These are phyloP conservation scores for Illadopsis cleaveri DNA, from an alignment of 2,113 vertebrate genomes.

Conservation along the genomic window DNA sequence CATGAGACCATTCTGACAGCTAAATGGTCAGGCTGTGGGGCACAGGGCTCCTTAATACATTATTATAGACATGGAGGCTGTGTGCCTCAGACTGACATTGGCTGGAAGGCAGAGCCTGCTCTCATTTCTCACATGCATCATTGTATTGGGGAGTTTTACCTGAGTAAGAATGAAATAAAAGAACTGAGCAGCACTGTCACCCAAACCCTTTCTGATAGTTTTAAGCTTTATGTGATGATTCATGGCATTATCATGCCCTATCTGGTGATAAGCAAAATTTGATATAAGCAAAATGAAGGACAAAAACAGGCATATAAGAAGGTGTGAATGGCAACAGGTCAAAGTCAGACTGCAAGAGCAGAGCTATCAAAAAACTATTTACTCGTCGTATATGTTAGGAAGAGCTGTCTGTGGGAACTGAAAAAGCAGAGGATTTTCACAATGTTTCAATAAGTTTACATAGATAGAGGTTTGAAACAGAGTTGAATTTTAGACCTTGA, in stretches of 20 bases:
- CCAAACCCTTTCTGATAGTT: not conserved
- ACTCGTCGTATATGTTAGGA: not conserved
- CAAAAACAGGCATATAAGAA: not conserved
- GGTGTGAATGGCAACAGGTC: not conserved
- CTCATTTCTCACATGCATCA: not conserved
- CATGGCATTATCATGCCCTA: not conserved
- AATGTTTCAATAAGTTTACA: not conserved
- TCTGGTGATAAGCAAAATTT: not conserved
- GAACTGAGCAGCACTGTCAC: not conserved
- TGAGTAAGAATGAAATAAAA: not conserved
- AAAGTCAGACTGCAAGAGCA: not conserved
- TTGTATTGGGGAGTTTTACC: not conserved
- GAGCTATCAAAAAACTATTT: not conserved
- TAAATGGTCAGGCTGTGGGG: not conserved
- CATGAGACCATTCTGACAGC: not conserved
- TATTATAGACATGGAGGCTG: not conserved
- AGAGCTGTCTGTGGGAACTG: not conserved
- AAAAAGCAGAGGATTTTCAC: not conserved
- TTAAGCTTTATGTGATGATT: not conserved
- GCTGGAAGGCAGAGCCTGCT: not conserved
- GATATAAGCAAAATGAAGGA: not conserved
- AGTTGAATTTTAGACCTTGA: not conserved
- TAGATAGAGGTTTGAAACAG: not conserved
- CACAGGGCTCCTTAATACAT: not conserved
- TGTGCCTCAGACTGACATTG: not conserved